Base-by-base conservation (phyloP, 2,113 vertebrate genomes). In the Dasyornis broadbenti region DNA sequence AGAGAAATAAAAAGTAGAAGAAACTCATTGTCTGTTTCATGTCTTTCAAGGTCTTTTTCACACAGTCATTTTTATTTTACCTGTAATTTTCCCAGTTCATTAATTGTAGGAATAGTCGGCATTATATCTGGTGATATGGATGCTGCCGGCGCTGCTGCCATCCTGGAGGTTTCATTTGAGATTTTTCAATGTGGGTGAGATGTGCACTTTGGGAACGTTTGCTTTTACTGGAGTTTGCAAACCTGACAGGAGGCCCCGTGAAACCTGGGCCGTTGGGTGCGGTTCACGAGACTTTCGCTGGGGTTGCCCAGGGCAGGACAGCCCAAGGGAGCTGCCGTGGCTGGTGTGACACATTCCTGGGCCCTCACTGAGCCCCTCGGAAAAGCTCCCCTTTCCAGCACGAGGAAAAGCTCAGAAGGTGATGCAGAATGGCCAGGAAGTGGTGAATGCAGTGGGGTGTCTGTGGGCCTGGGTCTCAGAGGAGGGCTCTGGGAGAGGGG, bases 381-480 rank as follows among this genome's bases (percentile, higher is more conserved):
- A 50, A 56, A 96, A 98, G 94, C 97, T 96, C 87, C 95, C 96
- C 98, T 98, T 97, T 94, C 94, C 96, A 97, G 96, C 97, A 89
- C 52, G 86, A 98, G 96, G 96, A 15, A 96, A 97, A 98, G 95
- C 98, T 98, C 97, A 98, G 97, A 94, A 95, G 94, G 96, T 96
- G 96, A 96, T 96, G 95, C 94, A 97, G 95, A 96, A 96, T 94
- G 96, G 93, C 91, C 57, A 79, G 87, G 52, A 94, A 73, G 81
- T 19, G 65, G 65, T 39, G 86, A 80, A 78, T 92, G 15, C 72
- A 92, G 40, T 1, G 13, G 44, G 40, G 30, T 0, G 0, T 47
- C 15, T 72, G 53, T 26, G 60, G 14, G 13, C 9, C 26, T 39
- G 57, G 14, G 2, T 50, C 31, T 64, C 37, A 30, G 31, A 45